phyloP scores from a whole-genome alignment of 2,797 vertebrate genomes.

The Discoglossus pictus region DNA sequence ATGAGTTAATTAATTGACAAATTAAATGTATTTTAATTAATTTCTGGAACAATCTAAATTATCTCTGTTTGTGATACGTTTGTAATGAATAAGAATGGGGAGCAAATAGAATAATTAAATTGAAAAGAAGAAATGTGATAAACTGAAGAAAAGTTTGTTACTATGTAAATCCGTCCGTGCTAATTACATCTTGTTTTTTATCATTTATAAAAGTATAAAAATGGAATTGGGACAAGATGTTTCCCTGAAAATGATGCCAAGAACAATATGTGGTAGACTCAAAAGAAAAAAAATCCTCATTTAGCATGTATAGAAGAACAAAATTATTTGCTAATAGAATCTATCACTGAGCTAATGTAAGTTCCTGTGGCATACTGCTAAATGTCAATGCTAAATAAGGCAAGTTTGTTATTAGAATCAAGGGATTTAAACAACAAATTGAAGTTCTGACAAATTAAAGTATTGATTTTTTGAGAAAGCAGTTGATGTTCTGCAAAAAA shows the following conservation, averaged over 20 bases:
- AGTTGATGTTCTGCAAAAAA: slow-evolving; percentile 10
- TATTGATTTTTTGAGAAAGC: slow-evolving; percentile 39
- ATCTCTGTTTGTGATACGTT: too few species aligned
- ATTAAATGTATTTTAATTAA: too few species aligned
- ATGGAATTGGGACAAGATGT: slow-evolving; percentile 22
- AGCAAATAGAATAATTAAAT: too few species aligned
- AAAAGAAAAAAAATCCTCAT: slow-evolving; percentile 12
- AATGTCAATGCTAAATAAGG: slow-evolving; percentile 50
- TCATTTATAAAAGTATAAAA: slow-evolving; percentile 21
- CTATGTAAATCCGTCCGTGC: not conserved
- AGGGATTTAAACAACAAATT: slow-evolving; percentile 44
- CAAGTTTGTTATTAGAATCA: slow-evolving; percentile 43
- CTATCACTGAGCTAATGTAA: slow-evolving; percentile 40
- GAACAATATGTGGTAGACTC: slow-evolving; percentile 32
- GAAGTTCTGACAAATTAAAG: slow-evolving; percentile 46
- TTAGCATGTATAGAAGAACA: slow-evolving; percentile 23
- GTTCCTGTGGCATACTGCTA: slow-evolving; percentile 44
- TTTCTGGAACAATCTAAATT: too few species aligned
- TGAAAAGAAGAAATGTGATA: too few species aligned
- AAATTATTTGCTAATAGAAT: slow-evolving; percentile 44
- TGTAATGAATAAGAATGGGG: too few species aligned
- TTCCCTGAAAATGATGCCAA: slow-evolving; percentile 17
- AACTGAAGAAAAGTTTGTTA: not conserved
- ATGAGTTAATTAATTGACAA: too few species aligned
- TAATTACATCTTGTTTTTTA: slow-evolving; percentile 22